phyloP scores from a whole-genome alignment of 1,140 invertebrate species.

The Halesus radiatus region DNA sequence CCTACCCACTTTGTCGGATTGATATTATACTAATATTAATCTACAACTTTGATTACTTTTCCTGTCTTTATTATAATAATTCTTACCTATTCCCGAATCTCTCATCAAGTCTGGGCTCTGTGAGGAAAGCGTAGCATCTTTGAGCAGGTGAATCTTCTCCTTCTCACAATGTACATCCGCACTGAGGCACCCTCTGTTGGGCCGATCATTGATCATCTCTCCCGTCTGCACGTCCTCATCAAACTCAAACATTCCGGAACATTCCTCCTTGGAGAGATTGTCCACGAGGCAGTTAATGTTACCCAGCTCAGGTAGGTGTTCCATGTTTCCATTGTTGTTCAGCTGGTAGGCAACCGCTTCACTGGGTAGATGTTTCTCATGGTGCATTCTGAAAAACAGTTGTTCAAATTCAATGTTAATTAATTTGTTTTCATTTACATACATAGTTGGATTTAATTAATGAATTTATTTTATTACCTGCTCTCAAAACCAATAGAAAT shows the following conservation, averaged over 20 bases:
- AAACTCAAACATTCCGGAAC: slow-evolving; percentile 68
- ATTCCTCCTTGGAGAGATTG: slow-evolving; percentile 67
- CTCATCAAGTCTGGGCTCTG: slow-evolving; percentile 70
- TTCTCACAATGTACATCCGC: slow-evolving; percentile 38
- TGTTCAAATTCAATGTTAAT: too few relatives aligned
- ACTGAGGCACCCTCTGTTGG: slow-evolving; percentile 28
- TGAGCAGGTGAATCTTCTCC: slow-evolving; percentile 12
- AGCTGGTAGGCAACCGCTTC: slow-evolving; percentile 34
- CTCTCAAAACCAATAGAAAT: too few relatives aligned
- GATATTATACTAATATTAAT: too few relatives aligned
- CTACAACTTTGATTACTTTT: too few relatives aligned
- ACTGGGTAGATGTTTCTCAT: slow-evolving; percentile 42
- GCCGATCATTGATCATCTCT: background rate
- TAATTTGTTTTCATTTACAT: too few relatives aligned
- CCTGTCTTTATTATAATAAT: background rate
- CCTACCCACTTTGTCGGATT: too few relatives aligned
- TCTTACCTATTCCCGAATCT: slow-evolving; percentile 69
- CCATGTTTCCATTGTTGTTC: slow-evolving; percentile 38
- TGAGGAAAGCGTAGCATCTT: slow-evolving; percentile 54
- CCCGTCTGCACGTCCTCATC: slow-evolving; percentile 62
- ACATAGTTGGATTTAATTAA: too few relatives aligned
- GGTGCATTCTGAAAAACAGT: slow-evolving; percentile 41
- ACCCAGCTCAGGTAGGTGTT: slow-evolving; percentile 23
- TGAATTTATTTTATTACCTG: too few relatives aligned
- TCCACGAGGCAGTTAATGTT: slow-evolving; percentile 59